Base-by-base conservation (phyloP, 2,113 vertebrate genomes). In the Etheostoma spectabile region DNA sequence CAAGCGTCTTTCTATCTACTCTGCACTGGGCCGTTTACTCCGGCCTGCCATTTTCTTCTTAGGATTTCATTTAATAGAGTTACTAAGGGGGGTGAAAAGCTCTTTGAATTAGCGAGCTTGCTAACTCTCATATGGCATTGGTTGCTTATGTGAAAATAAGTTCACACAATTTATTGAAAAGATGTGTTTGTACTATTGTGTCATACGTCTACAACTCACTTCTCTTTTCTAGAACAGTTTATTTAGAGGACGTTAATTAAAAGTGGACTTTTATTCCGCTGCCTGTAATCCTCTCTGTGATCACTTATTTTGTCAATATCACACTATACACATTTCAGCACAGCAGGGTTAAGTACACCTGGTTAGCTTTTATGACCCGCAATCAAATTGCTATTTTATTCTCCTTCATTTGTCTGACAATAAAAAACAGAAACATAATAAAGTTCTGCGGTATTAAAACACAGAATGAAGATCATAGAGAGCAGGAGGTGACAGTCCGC, bases 11-110 rank as follows among this genome's bases (percentile, higher is more conserved):
- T 30, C 46, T 56, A 4, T 33, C 2, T 65, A 10, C 16, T 51
- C 56, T 45, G 27, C 33, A 11, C 57, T 48, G 59, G 3, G 24
- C 11, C 3, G 5, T 75, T 68, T 22, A 61, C 33, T 52, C 19
- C 42, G 51, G 2, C 4, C 12, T 52, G 42, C 30, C 48, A 42
- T 24, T 82, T 75, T 13, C 48, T 10, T 70, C 52, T 75, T 22
- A 49, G 12, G 4, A 63, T 80, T 65, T 64, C 3, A 30, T 52
- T 62, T 33, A n/a, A 72, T 65, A 46, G 30, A 75, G 52, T 66
- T 22, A 76, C 11, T 57, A 64, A 63, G 33, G 3, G 11, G 8
- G 2, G 13, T 18, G 4, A n/a, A 71, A 33, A 18, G 38, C 45
- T 38, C 22, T 21, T 15, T 21, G 16, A 42, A 42, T 62, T 48